Evolutionary conservation across 2,888 invertebrate genomes (phyloP).

Genomic region (Proisotoma minuta): DNA sequence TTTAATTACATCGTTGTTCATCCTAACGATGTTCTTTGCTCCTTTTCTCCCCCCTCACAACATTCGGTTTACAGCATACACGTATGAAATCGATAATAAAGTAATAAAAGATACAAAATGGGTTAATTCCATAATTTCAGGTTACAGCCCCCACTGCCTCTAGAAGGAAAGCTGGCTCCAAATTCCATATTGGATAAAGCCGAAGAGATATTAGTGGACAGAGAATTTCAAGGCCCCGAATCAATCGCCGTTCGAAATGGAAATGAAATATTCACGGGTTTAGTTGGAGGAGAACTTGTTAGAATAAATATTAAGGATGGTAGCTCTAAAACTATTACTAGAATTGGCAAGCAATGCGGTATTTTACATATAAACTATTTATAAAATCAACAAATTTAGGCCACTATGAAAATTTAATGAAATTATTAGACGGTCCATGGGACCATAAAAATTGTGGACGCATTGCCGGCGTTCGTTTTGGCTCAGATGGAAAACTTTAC

Average conservation of each 20-base stretch:
- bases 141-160: slow-evolving; percentile 54
- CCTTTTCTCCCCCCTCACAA: slow-evolving; percentile 72
- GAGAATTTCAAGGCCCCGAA: slow-evolving; percentile 74
- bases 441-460: slow-evolving; percentile 83
- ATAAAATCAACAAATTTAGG: too few relatives aligned
- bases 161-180: slow-evolving; percentile 59
- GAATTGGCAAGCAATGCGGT: slow-evolving; percentile 30
- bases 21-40: slow-evolving; percentile 58
- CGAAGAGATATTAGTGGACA: slow-evolving; percentile 57
- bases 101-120: not conserved
- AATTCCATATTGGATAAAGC: slow-evolving; percentile 66
- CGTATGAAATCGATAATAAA: slow-evolving; percentile 55
- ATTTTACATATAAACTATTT: not conserved
- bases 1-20: slow-evolving; percentile 23
- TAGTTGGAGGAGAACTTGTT: slow-evolving; percentile 70
- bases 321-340: slow-evolving; percentile 54
- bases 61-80: slow-evolving; percentile 62
- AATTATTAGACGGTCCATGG: slow-evolving; percentile 59
- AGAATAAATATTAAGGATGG: slow-evolving; percentile 67
- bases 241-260: slow-evolving; percentile 67
- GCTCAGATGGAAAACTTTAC: slow-evolving; percentile 62
- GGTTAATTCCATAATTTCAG: slow-evolving; percentile 49
- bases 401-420: not conserved
- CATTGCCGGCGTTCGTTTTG: slow-evolving; percentile 78
- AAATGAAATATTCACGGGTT: slow-evolving; percentile 72